Evolutionary conservation across 2,888 invertebrate genomes (phyloP), one percentile per base, ranked within the genome.

Genomic region (Yponomeuta plumbellus): DNA sequence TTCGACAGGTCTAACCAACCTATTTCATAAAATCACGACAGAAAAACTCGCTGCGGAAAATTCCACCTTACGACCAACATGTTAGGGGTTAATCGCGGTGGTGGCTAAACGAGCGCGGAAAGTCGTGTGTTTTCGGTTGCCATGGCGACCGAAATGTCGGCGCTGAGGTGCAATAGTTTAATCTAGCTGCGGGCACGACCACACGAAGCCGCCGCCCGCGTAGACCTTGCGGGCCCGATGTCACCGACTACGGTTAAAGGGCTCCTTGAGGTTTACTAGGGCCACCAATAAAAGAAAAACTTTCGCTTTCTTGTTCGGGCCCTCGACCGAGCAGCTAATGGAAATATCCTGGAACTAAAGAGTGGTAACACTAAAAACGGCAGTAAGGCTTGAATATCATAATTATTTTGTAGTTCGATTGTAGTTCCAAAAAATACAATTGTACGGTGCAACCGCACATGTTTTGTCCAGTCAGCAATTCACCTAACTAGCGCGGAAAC

Each of bases 141-240:
- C 82, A 86, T 84, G 85, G 83, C 75, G 84, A 88, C 86, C 79
- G 79, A 82, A 84, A 86, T 63, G 63, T 63, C 81, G 80, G 81
- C 81, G 81, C 82, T 76, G 79, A 83, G 83, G 80, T 82, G 84
- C 85, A 87, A 86, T 84, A 86, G 83, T 85, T 84, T 83, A 83
- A 83, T 84, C 81, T 83, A 76, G 74, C 78, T 79, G 75, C 75
- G 77, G 79, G 84, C 86, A 88, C 86, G 87, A 88, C 44, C 44
- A 52, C 44, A 52, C 44, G 44, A 80, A 52, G 44, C 17, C 44
- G 44, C 44, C 44, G 44, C 83, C 82, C 79, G 82, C 76, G 75
- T 75, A 80, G 84, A 78, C 81, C 82, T 83, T 80, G 80, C 73
- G 70, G 70, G 78, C 67, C 75, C 68, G 70, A 75, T 77, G 69